phyloP scores from a whole-genome alignment of 2,113 vertebrate species.

The Antechinus flavipes region DNA sequence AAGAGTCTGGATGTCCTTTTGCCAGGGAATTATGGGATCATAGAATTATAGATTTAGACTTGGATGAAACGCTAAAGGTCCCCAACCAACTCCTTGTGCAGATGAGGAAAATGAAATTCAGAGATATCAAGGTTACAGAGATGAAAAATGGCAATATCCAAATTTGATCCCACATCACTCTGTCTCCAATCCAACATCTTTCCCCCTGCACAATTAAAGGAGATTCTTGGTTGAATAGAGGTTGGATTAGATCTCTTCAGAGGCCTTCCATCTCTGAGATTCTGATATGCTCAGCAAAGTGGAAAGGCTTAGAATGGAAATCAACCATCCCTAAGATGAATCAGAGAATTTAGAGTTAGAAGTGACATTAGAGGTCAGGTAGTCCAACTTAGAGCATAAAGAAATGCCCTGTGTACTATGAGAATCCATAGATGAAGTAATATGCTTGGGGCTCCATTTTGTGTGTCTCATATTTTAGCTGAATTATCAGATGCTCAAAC shows the following conservation, averaged over 20 bases:
- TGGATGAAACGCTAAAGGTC: not conserved
- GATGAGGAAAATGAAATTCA: not conserved
- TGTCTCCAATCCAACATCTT: not conserved
- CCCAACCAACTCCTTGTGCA: not conserved
- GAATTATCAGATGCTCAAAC: not conserved
- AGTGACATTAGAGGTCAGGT: not conserved
- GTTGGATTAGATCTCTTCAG: not conserved
- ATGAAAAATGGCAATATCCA: not conserved
- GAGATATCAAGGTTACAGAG: not conserved
- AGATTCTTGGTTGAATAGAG: not conserved
- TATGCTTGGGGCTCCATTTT: not conserved
- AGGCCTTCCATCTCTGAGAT: not conserved
- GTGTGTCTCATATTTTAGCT: slow-evolving; percentile 1
- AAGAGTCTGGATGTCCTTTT: not conserved
- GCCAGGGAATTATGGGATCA: not conserved
- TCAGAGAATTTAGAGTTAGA: not conserved
- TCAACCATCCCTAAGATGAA: not conserved
- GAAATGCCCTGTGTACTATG: not conserved
- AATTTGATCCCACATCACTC: not conserved
- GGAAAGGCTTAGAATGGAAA: not conserved
- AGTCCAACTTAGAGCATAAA: not conserved
- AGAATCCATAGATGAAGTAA: not conserved
- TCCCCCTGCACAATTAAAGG: not conserved
- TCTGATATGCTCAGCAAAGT: not conserved
- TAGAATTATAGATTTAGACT: not conserved